A percentile compares a stretch with the other conserved stretches of the same genome.
Evolutionary conservation across 2,113 vertebrate genomes (phyloP).

Genomic region (Cheirogaleus medius): DNA sequence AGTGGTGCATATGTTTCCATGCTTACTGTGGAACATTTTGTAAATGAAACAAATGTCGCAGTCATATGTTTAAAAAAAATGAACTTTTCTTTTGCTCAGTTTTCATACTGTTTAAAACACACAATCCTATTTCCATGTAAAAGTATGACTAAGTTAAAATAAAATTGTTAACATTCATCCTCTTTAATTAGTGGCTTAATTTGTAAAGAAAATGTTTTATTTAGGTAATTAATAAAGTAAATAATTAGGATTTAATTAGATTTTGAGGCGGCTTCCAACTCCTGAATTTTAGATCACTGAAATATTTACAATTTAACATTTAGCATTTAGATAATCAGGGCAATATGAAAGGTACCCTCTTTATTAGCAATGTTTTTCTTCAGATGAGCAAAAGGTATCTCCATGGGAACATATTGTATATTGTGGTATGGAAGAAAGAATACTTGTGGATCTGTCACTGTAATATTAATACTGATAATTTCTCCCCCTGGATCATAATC

Average conservation of each 20-base stretch:
- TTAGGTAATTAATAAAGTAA: constrained; percentile 26
- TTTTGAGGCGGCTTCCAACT: neutral
- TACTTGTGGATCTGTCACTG: neutral
- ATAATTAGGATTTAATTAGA: constrained; percentile 26
- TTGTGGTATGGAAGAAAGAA: neutral
- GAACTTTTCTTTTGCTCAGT: neutral
- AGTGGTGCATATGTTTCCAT: neutral
- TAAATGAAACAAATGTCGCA: neutral
- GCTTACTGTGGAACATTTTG: neutral
- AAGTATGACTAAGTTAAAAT: constrained; percentile 44
- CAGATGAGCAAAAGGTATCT: neutral
- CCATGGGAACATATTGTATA: neutral
- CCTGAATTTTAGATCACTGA: neutral
- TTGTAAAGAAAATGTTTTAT: constrained; percentile 34
- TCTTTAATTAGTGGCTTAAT: neutral
- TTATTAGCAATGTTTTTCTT: neutral
- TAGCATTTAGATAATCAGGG: neutral
- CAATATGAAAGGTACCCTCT: neutral
- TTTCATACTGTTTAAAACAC: neutral
- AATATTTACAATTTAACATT: constrained; percentile 17
- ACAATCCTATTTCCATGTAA: neutral
- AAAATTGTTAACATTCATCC: constrained; percentile 50
- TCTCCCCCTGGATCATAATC: neutral
- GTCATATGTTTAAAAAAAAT: neutral
- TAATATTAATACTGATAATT: neutral